These are phyloP conservation scores for Whitmania pigra DNA, from an alignment of 1,140 invertebrate species.

Conservation along the genomic window DNA sequence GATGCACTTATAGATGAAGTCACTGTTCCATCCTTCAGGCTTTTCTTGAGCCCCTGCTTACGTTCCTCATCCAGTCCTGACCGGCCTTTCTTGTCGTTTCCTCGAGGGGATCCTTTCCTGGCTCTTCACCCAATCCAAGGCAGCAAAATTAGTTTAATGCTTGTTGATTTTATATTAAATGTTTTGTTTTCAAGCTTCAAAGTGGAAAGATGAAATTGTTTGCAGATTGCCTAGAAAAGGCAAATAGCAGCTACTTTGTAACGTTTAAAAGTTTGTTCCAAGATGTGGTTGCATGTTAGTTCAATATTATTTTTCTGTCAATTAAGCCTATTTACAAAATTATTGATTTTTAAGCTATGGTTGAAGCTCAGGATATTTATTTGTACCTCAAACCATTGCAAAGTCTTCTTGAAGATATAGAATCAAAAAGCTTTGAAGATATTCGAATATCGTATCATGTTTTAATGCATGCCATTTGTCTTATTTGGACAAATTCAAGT, in stretches of 20 bases:
- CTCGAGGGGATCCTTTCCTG: too few relatives aligned
- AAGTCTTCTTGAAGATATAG: slow-evolving; percentile 64
- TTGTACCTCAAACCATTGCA: slow-evolving; percentile 69
- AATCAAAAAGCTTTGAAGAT: slow-evolving; percentile 52
- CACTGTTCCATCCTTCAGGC: too few relatives aligned
- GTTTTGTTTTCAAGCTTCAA: slow-evolving; percentile 31
- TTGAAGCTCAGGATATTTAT: slow-evolving; percentile 78
- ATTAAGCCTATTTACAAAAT: background rate
- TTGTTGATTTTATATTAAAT: background rate
- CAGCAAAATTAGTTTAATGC: background rate
- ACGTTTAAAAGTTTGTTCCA: slow-evolving; percentile 60
- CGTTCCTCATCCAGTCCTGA: too few relatives aligned
- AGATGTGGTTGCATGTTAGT: slow-evolving; percentile 42
- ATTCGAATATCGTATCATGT: slow-evolving; percentile 36
- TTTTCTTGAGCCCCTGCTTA: too few relatives aligned
- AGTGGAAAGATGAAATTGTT: slow-evolving; percentile 63
- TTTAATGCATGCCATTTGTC: slow-evolving; percentile 67
- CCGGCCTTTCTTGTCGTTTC: too few relatives aligned
- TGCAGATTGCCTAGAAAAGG: slow-evolving; percentile 74
- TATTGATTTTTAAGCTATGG: slow-evolving; percentile 51
- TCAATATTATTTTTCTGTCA: background rate
- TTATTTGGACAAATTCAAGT: slow-evolving; percentile 76
- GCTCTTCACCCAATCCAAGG: too few relatives aligned
- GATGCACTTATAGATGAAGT: too few relatives aligned
- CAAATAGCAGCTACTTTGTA: slow-evolving; percentile 77